Evolutionary conservation across 2,888 invertebrate species (phyloP).

Genomic region (Agonopterix alstromeriana): DNA sequence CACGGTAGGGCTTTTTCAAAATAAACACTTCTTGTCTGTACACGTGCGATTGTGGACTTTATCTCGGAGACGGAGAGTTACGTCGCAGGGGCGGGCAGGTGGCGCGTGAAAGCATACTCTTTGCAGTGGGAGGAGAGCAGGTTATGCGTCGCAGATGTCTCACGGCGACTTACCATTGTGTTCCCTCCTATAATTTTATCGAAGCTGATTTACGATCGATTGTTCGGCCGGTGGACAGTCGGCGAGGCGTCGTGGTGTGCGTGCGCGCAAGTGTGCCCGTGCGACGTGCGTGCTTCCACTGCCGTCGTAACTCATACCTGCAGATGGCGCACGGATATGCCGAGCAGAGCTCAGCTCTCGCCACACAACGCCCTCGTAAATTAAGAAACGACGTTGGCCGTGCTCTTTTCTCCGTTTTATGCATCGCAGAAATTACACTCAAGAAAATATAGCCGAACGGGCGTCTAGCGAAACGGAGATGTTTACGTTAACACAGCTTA

Average conservation of each 20-base stretch:
- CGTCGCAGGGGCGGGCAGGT: constrained; percentile 41
- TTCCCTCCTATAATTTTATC: constrained; percentile 77
- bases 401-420: constrained; percentile 55
- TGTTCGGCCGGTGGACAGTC: constrained; percentile 72
- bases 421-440: constrained; percentile 22
- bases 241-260: constrained; percentile 53
- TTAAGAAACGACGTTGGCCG: constrained; percentile 59
- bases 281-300: constrained; percentile 38
- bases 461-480: constrained; percentile 28
- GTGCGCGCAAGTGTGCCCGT: constrained; percentile 54
- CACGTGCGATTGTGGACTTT: constrained; percentile 72
- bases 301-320: constrained; percentile 48
- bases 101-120: constrained; percentile 52
- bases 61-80: constrained; percentile 66
- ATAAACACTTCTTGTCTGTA: constrained; percentile 72
- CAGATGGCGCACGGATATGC: constrained; percentile 61
- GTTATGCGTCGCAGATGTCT: constrained; percentile 58
- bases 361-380: constrained; percentile 66
- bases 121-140: constrained; percentile 40
- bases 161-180: constrained; percentile 65
- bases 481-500: constrained; percentile 40
- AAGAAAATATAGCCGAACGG: constrained; percentile 19
- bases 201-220: constrained; percentile 77
- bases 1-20: constrained; percentile 49
- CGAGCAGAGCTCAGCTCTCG: constrained; percentile 28